A percentile compares a stretch with the other conserved stretches of the same genome.
These are phyloP conservation scores for Druceiella hillmani DNA, from an alignment of 2,888 invertebrate genomes.

Conservation along the genomic window DNA sequence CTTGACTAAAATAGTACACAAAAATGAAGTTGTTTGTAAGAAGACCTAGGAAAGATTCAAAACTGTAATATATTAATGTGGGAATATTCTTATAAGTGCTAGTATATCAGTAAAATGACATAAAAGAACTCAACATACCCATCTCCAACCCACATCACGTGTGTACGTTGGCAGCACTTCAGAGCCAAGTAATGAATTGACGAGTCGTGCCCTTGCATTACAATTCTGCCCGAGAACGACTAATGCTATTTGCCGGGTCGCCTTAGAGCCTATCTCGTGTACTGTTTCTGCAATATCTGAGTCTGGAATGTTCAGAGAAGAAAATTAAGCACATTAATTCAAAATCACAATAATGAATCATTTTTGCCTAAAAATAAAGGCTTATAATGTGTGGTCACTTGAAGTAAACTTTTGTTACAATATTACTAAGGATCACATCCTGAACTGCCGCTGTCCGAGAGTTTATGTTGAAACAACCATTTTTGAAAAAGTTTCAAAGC, in stretches of 20 bases:
- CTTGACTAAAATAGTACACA: neutral
- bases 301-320: conserved; percentile 28
- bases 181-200: conserved; percentile 66
- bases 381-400: too few relatives aligned
- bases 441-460: too few relatives aligned
- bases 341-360: conserved; percentile 4
- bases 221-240: conserved; percentile 68
- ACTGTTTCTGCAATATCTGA: conserved; percentile 33
- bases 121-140: conserved; percentile 55
- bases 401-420: too few relatives aligned
- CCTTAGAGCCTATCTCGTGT: conserved; percentile 33
- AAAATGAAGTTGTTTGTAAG: conserved; percentile 1
- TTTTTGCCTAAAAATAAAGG: too few relatives aligned
- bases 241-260: conserved; percentile 55
- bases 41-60: neutral
- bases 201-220: conserved; percentile 63
- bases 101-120: too few relatives aligned
- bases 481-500: too few relatives aligned
- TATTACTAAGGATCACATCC: too few relatives aligned
- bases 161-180: conserved; percentile 54
- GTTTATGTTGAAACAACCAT: too few relatives aligned
- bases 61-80: conserved; percentile 1
- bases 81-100: too few relatives aligned
- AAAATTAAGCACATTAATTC: neutral
- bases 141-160: conserved; percentile 56